Evolutionary conservation across 2,113 vertebrate species (phyloP).

Genomic region (Sinocyclocheilus grahami): DNA sequence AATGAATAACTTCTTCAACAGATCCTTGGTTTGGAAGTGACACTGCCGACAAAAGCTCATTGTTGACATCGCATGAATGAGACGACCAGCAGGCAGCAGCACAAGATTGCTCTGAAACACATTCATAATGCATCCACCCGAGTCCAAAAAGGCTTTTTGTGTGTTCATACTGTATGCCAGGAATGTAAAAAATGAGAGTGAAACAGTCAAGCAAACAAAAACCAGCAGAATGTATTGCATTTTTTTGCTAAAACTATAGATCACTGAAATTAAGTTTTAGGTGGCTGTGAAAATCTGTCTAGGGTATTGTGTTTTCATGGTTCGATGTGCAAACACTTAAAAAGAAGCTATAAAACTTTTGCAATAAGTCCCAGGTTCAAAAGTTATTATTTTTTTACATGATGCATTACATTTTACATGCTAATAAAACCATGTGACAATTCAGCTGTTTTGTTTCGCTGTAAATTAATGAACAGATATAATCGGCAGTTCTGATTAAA

Average conservation of each 20-base stretch:
- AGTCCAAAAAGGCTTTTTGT: not conserved
- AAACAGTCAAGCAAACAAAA: not conserved
- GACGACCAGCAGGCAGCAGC: not conserved
- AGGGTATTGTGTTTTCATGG: not conserved
- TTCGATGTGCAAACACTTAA: not conserved
- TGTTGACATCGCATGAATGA: not conserved
- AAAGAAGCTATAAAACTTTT: not conserved
- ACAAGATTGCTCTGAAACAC: conserved; percentile 4
- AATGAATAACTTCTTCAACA: not conserved
- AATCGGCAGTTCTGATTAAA: conserved; percentile 37
- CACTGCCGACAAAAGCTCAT: not conserved
- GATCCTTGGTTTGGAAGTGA: not conserved
- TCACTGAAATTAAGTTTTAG: not conserved
- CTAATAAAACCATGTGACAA: not conserved
- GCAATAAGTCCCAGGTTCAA: conserved; percentile 11
- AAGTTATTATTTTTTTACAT: not conserved
- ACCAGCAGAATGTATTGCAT: not conserved
- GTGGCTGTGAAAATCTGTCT: not conserved
- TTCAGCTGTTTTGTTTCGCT: not conserved
- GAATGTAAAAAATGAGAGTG: not conserved
- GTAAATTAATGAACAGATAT: conserved; percentile 8
- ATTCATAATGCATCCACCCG: not conserved
- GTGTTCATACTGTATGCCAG: not conserved
- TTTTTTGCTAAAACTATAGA: not conserved
- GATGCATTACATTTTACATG: no score